Percentiles rank a stretch among this genome's conserved stretches.
phyloP scores from a whole-genome alignment of 2,888 invertebrate genomes.

The Dicyrtoma fusca region DNA sequence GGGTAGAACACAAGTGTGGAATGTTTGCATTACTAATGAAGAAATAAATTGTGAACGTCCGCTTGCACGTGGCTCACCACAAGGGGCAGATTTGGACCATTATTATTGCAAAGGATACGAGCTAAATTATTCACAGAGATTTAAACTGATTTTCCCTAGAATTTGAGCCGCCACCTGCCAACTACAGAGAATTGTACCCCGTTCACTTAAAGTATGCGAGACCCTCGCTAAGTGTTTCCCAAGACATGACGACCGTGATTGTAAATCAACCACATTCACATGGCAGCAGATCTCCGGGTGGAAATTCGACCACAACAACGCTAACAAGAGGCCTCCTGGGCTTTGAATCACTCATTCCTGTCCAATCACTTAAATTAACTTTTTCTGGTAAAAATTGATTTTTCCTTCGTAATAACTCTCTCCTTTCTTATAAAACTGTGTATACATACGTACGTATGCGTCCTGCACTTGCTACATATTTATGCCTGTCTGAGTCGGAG shows the following conservation, averaged over 20 bases:
- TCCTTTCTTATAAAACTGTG: constrained; percentile 1
- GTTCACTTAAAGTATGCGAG: constrained; percentile 30
- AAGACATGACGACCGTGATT: constrained; percentile 26
- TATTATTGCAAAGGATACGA: no score
- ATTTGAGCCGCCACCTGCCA: constrained; percentile 34
- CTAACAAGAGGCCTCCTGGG: constrained; percentile 26
- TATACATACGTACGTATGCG: no score
- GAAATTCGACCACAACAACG: constrained; percentile 24
- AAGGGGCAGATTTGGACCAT: no score
- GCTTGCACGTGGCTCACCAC: no score
- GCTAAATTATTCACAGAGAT: no score
- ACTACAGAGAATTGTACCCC: constrained; percentile 31
- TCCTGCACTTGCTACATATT: no score
- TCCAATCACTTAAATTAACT: constrained; percentile 34
- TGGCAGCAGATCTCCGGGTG: constrained; percentile 22
- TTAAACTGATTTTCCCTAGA: constrained; percentile 15
- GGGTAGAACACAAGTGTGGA: no score
- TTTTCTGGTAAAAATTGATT: constrained; percentile 35
- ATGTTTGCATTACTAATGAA: no score
- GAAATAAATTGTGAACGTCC: no score
- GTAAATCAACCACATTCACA: constrained; percentile 36
- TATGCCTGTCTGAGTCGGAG: no score
- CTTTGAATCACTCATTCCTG: constrained; percentile 39
- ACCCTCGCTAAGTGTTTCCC: constrained; percentile 18
- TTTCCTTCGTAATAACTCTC: background rate